Evolutionary conservation across 1,140 invertebrate genomes (phyloP).

Genomic region (Arion vulgaris): DNA sequence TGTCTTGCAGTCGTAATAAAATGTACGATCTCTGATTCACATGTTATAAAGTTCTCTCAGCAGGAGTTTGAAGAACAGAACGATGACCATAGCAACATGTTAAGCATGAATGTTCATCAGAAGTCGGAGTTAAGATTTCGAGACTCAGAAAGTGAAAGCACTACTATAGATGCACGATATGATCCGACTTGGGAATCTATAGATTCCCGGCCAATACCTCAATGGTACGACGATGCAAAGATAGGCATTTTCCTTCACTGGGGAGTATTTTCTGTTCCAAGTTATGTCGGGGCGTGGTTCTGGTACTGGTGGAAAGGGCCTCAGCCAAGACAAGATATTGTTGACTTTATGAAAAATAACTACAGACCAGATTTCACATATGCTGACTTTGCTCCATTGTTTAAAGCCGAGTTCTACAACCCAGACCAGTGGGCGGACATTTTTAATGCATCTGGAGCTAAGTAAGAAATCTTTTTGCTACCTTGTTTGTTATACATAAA

Average conservation of each 20-base stretch:
- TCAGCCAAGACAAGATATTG: slow-evolving; percentile 17
- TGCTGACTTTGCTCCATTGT: slow-evolving; percentile 65
- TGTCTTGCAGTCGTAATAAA: too few relatives aligned
- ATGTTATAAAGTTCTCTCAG: too few relatives aligned
- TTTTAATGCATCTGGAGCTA: slow-evolving; percentile 63
- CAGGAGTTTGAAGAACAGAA: too few relatives aligned
- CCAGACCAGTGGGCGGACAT: slow-evolving; percentile 66
- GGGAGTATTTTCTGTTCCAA: slow-evolving; percentile 72
- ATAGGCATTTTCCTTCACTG: slow-evolving; percentile 74
- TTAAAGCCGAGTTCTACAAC: slow-evolving; percentile 66
- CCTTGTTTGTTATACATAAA: too few relatives aligned
- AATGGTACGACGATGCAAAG: slow-evolving; percentile 73
- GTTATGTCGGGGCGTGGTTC: slow-evolving; percentile 66
- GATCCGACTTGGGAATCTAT: slow-evolving; percentile 69
- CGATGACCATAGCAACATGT: too few relatives aligned
- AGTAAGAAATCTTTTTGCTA: slow-evolving; percentile 45
- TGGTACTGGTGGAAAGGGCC: slow-evolving; percentile 65
- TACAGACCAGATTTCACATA: slow-evolving; percentile 67
- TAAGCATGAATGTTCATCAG: too few relatives aligned
- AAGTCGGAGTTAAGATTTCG: too few relatives aligned
- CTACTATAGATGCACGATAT: slow-evolving; percentile 40
- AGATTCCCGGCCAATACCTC: slow-evolving; percentile 69
- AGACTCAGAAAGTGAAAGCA: too few relatives aligned
- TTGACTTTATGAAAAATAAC: slow-evolving; percentile 65
- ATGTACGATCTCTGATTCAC: too few relatives aligned